Evolutionary conservation across 2,113 vertebrate genomes (phyloP).

Genomic region (Oryzias javanicus): DNA sequence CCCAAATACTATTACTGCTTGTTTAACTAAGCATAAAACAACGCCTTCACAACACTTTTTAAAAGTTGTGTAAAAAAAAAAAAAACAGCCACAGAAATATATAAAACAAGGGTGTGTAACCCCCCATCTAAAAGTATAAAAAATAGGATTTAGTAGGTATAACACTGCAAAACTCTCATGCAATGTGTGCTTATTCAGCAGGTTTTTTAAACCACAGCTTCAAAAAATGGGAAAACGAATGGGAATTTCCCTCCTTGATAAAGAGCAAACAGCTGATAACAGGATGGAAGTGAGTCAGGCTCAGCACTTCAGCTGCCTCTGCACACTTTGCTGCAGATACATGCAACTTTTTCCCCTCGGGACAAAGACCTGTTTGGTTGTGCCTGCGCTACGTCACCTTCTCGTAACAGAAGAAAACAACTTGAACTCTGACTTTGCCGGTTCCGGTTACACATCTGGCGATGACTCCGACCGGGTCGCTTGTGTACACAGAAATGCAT

Average conservation of each 20-base stretch:
- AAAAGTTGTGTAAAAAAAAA: constrained; percentile 57
- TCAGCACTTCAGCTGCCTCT: constrained; percentile 45
- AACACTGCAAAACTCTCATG: neutral
- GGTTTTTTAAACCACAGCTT: constrained; percentile 22
- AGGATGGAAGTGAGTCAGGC: constrained; percentile 66
- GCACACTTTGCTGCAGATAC: constrained; percentile 42
- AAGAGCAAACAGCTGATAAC: constrained; percentile 61
- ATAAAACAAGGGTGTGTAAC: neutral
- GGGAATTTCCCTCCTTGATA: constrained; percentile 63
- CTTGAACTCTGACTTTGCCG: constrained; percentile 14
- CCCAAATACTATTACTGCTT: constrained; percentile 52
- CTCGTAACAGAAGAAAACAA: constrained; percentile 33
- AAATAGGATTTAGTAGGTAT: neutral
- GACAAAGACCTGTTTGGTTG: constrained; percentile 17
- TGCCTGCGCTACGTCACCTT: constrained; percentile 26
- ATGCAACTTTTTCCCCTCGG: constrained; percentile 18
- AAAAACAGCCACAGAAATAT: constrained; percentile 13
- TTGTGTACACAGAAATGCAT: neutral
- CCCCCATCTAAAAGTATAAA: neutral
- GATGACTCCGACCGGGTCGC: constrained; percentile 21
- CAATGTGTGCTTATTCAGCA: constrained; percentile 13
- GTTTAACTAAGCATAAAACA: constrained; percentile 37
- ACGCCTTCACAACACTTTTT: constrained; percentile 47
- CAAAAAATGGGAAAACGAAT: constrained; percentile 15
- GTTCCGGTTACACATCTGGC: constrained; percentile 27